Base-by-base conservation (phyloP, 2,113 vertebrate species). In the Muscicapa adusta region DNA sequence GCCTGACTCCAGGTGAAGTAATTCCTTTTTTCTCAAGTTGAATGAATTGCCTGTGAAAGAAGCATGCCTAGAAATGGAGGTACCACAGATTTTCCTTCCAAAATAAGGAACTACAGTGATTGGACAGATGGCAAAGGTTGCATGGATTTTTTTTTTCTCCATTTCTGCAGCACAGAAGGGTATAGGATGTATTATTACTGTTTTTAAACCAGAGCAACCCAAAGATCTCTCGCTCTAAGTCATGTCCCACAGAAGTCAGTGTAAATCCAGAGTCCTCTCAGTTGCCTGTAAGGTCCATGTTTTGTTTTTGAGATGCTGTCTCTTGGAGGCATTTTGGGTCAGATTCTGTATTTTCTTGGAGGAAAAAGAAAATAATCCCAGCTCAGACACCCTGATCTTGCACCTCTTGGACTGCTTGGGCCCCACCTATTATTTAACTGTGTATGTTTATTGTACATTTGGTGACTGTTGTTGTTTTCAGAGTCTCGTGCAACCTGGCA, bases 381-480 rank as follows among this genome's bases (percentile, higher is more conserved):
- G 28, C 28, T 56, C 1, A 0, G 2, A 0, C 43, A 11, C 65
- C 67, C 54, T 38, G 8, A 10, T 18, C 10, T 66, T 88, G 72
- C 54, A 56, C 60, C 81, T 77, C 97, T 81, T 31, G 29, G 94
- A 62, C 65, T 91, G 74, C 93, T 93, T 13, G 38, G 89, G 34
- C 95, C 83, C 92, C 72, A 34, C 68, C 88, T 96, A n/a, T 97
- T 98, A 98, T 97, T 98, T 97, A 98, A 98, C 83, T 92, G 86
- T 97, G 96, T 97, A 87, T 97, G 97, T 97, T 97, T 76, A 89
- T 93, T 98, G 98, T 97, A 97, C 96, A 96, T 90, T 96, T 76
- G n/a, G 97, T 98, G 97, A 96, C 80, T 18, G 95, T 97, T 94
- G 83, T 60, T 57, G 98, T 97, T 96, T 97, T 95, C 95, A 95